Evolutionary conservation across 2,888 invertebrate genomes (phyloP).

Genomic region (Chouioia cunea): DNA sequence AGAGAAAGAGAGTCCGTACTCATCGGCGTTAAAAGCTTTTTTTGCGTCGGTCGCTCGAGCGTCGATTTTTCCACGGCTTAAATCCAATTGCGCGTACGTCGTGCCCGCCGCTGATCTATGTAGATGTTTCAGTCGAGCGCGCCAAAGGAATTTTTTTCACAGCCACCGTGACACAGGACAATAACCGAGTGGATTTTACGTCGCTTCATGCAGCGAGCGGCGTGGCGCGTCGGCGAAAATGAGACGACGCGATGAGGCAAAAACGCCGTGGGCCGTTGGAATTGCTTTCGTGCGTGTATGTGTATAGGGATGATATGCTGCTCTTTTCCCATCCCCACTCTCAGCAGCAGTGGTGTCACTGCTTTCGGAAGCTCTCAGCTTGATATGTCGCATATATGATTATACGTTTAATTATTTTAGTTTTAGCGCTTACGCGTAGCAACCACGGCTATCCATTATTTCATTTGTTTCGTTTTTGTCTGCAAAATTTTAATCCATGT

Average conservation of each 20-base stretch:
- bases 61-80: slow-evolving; percentile 47
- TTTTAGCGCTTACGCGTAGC: too few relatives aligned
- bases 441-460: too few relatives aligned
- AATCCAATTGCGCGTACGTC: slow-evolving; percentile 48
- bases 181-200: slow-evolving; percentile 25
- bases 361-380: too few relatives aligned
- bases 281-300: too few relatives aligned
- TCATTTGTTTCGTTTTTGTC: too few relatives aligned
- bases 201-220: background rate
- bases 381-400: too few relatives aligned
- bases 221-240: slow-evolving; percentile 21
- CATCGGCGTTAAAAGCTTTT: slow-evolving; percentile 56
- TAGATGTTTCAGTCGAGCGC: slow-evolving; percentile 7
- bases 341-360: too few relatives aligned
- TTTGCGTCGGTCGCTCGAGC: slow-evolving; percentile 48
- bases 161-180: slow-evolving; percentile 9
- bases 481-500: too few relatives aligned
- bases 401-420: too few relatives aligned
- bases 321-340: too few relatives aligned
- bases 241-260: slow-evolving; percentile 2
- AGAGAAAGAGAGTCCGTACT: slow-evolving; percentile 33
- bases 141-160: slow-evolving; percentile 9
- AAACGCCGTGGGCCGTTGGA: too few relatives aligned
- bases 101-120: slow-evolving; percentile 38
- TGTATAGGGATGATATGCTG: too few relatives aligned